phyloP scores from a whole-genome alignment of 1,140 invertebrate species.

The Hylyphantes graminicola region DNA sequence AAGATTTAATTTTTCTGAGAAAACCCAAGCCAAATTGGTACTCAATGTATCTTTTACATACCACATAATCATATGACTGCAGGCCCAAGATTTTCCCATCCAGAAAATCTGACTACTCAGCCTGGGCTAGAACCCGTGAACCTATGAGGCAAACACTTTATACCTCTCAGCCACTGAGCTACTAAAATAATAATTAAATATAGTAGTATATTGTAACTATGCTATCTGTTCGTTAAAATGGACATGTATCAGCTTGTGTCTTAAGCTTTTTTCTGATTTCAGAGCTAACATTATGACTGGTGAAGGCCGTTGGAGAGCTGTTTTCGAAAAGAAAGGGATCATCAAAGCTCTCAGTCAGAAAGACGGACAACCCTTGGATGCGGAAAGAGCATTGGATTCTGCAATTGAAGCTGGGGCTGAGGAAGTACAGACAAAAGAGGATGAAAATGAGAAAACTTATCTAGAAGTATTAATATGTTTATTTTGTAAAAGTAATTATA shows the following conservation, averaged over 20 bases:
- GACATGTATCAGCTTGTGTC: not conserved
- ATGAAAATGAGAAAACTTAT: conserved; percentile 53
- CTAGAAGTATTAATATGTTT: conserved; percentile 18
- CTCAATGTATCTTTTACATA: too few species aligned
- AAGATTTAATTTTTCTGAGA: too few species aligned
- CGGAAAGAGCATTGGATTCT: conserved; percentile 56
- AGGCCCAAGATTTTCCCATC: too few species aligned
- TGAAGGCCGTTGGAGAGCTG: conserved; percentile 51
- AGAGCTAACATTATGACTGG: conserved; percentile 46
- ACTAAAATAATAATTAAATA: too few species aligned
- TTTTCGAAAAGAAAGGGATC: conserved; percentile 61
- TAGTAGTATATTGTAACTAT: too few species aligned
- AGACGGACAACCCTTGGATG: conserved; percentile 41
- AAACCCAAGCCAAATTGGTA: too few species aligned
- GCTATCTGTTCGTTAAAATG: conserved; percentile 9
- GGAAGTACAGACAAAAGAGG: conserved; percentile 57
- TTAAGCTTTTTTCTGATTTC: not conserved
- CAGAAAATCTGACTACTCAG: too few species aligned
- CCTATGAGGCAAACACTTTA: too few species aligned
- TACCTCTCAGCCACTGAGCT: too few species aligned
- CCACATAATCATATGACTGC: too few species aligned
- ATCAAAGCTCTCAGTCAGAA: conserved; percentile 24
- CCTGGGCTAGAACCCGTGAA: too few species aligned
- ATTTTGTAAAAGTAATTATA: too few species aligned
- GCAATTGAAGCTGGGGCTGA: conserved; percentile 64